Evolutionary conservation across 2,113 vertebrate genomes (phyloP).

Genomic region (Machaerirhynchus nigripectus): DNA sequence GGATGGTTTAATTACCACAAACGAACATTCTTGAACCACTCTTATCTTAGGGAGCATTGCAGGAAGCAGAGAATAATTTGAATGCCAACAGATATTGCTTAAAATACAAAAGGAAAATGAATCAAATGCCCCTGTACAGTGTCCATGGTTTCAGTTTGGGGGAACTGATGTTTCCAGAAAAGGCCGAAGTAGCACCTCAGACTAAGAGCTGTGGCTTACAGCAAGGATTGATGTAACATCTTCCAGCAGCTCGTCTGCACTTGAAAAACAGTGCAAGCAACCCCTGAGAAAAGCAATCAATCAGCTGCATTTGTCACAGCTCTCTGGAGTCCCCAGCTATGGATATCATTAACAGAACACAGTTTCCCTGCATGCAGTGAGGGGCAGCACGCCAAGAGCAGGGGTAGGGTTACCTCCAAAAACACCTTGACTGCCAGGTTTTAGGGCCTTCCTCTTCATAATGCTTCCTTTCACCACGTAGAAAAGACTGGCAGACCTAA

Average conservation of each 20-base stretch:
- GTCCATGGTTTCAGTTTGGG: neutral
- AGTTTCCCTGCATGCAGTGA: neutral
- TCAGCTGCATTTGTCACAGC: slow-evolving; percentile 19
- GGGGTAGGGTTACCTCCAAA: neutral
- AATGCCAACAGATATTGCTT: slow-evolving; percentile 2
- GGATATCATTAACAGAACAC: neutral
- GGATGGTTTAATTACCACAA: slow-evolving; percentile 65
- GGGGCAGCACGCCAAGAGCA: neutral
- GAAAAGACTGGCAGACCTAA: neutral
- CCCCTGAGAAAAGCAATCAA: neutral
- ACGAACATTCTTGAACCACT: neutral
- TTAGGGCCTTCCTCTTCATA: neutral
- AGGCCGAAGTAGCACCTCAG: neutral
- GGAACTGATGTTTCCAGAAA: neutral
- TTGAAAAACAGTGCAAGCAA: neutral
- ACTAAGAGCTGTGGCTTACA: neutral
- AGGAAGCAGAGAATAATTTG: slow-evolving; percentile 59
- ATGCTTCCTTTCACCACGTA: neutral
- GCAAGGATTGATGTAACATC: neutral
- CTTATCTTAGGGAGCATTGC: slow-evolving; percentile 54
- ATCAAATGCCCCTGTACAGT: neutral
- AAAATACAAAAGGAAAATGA: neutral
- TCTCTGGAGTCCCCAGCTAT: neutral
- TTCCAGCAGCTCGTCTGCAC: slow-evolving; percentile 12
- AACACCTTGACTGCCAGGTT: neutral